Evolutionary conservation across 2,113 vertebrate species (phyloP).

Genomic region (Megaleporinus macrocephalus): DNA sequence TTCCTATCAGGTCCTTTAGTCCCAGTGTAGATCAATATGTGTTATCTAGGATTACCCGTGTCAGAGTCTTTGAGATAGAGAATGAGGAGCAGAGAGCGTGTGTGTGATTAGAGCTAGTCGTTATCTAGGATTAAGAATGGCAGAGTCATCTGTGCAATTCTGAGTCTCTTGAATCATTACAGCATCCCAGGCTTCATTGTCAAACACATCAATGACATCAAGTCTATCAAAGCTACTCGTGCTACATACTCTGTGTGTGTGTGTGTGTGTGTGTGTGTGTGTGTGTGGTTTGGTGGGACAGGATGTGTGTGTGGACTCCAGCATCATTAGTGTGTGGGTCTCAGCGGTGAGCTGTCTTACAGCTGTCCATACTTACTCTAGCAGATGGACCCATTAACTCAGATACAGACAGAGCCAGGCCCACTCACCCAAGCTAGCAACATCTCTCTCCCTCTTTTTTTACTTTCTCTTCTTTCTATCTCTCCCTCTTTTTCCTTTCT

Average conservation of each 20-base stretch:
- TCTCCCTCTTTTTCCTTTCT: background rate
- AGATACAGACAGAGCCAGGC: constrained; percentile 38
- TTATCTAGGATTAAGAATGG: constrained; percentile 38
- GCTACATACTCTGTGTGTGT: background rate
- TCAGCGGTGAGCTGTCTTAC: constrained; percentile 48
- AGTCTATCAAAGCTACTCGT: background rate
- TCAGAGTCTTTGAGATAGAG: constrained; percentile 40
- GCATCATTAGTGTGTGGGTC: constrained; percentile 34
- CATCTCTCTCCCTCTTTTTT: constrained; percentile 12
- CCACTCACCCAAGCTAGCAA: background rate
- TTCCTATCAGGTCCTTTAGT: constrained; percentile 54
- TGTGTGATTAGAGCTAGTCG: constrained; percentile 25
- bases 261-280: background rate
- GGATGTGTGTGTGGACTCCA: constrained; percentile 11
- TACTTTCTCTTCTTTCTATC: constrained; percentile 19
- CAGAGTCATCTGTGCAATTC: constrained; percentile 19
- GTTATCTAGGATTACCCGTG: constrained; percentile 53
- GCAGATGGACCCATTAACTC: constrained; percentile 58
- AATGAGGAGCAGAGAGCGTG: background rate
- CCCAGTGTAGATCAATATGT: constrained; percentile 51
- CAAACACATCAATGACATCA: constrained; percentile 14
- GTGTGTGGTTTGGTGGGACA: background rate
- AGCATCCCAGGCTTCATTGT: background rate
- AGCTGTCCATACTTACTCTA: constrained; percentile 53
- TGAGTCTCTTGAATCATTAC: constrained; percentile 14